These are phyloP conservation scores for Drosophila mimica DNA, from an alignment of 2,888 invertebrate genomes.

Conservation along the genomic window DNA sequence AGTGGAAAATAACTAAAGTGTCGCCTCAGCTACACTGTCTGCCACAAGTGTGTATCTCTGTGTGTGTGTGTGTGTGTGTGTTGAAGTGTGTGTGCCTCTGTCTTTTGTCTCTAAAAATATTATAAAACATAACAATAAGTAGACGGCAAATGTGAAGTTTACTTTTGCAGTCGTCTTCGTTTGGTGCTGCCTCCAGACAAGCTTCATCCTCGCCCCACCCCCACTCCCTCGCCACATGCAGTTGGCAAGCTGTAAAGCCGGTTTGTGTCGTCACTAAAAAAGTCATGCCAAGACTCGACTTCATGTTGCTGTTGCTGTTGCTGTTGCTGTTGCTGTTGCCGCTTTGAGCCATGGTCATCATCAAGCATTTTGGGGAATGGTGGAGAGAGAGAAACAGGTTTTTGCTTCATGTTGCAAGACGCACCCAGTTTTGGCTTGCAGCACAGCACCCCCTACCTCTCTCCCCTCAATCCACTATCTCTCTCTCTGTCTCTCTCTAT, in stretches of 20 bases:
- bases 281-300: slow-evolving; percentile 47
- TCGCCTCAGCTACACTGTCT: slow-evolving; percentile 60
- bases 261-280: slow-evolving; percentile 78
- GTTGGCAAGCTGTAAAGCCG: slow-evolving; percentile 62
- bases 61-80: background rate
- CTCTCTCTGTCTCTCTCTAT: background rate
- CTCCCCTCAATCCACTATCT: background rate
- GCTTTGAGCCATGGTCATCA: slow-evolving; percentile 54
- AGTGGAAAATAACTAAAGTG: slow-evolving; percentile 79
- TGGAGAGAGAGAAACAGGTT: slow-evolving; percentile 1
- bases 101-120: slow-evolving; percentile 76
- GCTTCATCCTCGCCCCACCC: background rate
- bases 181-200: slow-evolving; percentile 20
- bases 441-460: slow-evolving; percentile 5
- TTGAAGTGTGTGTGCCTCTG: slow-evolving; percentile 29
- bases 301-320: slow-evolving; percentile 26
- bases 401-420: slow-evolving; percentile 65
- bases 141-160: slow-evolving; percentile 73
- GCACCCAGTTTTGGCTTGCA: slow-evolving; percentile 63
- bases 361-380: slow-evolving; percentile 27
- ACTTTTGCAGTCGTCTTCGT: slow-evolving; percentile 40
- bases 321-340: slow-evolving; percentile 27
- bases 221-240: background rate
- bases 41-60: slow-evolving; percentile 1
- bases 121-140: slow-evolving; percentile 80